Conservation (phyloP, 2,888 invertebrate species). For the Matsumyia berberina region DNA sequence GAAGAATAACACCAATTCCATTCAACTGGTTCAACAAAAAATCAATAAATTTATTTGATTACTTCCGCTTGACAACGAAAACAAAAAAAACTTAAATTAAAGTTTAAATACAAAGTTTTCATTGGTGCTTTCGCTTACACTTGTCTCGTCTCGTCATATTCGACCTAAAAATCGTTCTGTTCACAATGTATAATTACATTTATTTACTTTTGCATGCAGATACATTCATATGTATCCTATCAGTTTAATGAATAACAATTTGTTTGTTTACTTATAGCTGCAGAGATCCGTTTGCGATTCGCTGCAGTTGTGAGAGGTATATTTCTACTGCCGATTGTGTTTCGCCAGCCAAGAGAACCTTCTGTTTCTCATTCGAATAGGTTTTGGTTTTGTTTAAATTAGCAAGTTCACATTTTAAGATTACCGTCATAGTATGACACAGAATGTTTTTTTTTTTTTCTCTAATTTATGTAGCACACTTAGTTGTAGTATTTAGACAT, state of each 20-base stretch:
- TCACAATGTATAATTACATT: constrained; percentile 25
- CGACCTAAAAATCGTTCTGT: constrained; percentile 20
- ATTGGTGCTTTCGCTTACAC: constrained; percentile 65
- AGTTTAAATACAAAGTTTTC: constrained; percentile 67
- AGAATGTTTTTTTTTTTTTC: constrained; percentile 22
- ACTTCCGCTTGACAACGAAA: constrained; percentile 50
- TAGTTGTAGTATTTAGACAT: constrained; percentile 34
- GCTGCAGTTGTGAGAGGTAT: constrained; percentile 66
- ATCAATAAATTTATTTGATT: constrained; percentile 58
- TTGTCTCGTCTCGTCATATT: constrained; percentile 27
- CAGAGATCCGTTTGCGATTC: constrained; percentile 54
- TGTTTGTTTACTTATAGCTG: constrained; percentile 35
- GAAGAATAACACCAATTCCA: neutral
- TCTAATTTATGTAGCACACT: constrained; percentile 39
- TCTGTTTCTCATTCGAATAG: constrained; percentile 46
- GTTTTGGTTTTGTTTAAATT: constrained; percentile 10
- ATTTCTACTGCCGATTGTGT: constrained; percentile 61
- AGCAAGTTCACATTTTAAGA: constrained; percentile 35
- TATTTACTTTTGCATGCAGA: constrained; percentile 31
- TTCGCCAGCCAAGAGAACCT: constrained; percentile 12
- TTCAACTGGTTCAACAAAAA: constrained; percentile 60
- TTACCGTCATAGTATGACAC: constrained; percentile 36
- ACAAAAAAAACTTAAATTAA: constrained; percentile 34
- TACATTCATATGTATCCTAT: constrained; percentile 28
- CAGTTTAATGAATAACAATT: constrained; percentile 12